Evolutionary conservation across 1,140 invertebrate genomes (phyloP), one percentile per base, ranked within the genome.

Genomic region (Drosophila quadrilineata): DNA sequence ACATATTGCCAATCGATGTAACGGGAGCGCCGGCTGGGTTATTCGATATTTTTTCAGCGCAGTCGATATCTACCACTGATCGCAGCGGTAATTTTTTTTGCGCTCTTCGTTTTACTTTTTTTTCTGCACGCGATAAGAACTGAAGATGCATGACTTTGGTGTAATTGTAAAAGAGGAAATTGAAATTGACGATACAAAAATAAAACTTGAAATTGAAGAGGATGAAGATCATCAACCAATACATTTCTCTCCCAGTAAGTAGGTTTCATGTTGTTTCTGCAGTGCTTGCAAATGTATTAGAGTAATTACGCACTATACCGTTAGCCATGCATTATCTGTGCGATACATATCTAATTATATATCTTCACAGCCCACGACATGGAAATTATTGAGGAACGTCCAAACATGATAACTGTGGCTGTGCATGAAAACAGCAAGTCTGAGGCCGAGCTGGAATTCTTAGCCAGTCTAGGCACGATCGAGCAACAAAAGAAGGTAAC

Each of bases 21-120:
- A 52, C 29, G 56, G 6, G 3, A 22, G 3, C 1, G 29, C 6
- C 6, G 8, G 12, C 35, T 22, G 22, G 54, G 28, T 5, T 38
- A 57, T 41, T 69, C 29, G 53, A 48, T 54, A 41, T 5, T 6
- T 14, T 40, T 40, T 6, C 9, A n/a, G 9, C 29, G 21, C 10
- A 46, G 28, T 70, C 66, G 65, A 66, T 75, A 53, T 19, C 36
- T n/a, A 5, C n/a, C 22, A 62, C 73, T 50, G 73, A 76, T 76
- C 74, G 74, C 46, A 56, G 73, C 73, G 74, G 68, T 77, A 70
- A 64, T 57, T 70, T 71, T 58, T 67, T 80, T 56, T 75, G 71
- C 53, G 57, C 49, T 60, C 46, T 60, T 36, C n/a, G n/a, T n/a
- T n/a, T n/a, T n/a, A n/a, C n/a, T 60, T 56, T 33, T 46, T 64